phyloP scores from a whole-genome alignment of 1,140 invertebrate genomes.

The Ridgeia piscesae region DNA sequence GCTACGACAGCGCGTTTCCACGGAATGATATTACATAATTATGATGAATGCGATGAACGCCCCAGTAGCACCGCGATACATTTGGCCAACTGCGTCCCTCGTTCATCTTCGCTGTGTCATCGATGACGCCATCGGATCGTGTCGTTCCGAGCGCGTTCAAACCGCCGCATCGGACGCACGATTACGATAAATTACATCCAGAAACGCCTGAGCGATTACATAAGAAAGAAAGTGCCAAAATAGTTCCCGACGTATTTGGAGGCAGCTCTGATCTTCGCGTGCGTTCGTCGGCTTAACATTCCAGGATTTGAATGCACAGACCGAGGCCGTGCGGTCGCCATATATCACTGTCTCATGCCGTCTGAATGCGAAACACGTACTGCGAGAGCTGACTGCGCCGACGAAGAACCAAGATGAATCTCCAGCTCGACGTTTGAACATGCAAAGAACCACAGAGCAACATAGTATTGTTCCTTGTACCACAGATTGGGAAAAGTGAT shows the following conservation, averaged over 20 bases:
- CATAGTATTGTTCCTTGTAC: background rate
- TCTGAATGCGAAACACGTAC: background rate
- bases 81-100: background rate
- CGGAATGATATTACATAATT: background rate
- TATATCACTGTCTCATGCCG: background rate
- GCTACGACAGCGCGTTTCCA: background rate
- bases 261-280: background rate
- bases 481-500: background rate
- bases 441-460: background rate
- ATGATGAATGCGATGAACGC: constrained; percentile 4
- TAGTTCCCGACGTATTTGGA: background rate
- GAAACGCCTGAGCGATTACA: background rate
- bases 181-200: background rate
- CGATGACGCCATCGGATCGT: background rate
- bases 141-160: background rate
- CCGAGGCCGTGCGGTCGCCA: background rate
- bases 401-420: background rate
- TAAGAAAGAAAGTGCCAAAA: background rate
- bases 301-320: background rate
- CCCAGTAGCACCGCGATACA: background rate
- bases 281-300: background rate
- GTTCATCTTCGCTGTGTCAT: background rate
- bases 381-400: background rate
- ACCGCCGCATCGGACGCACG: background rate
- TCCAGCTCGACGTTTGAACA: background rate